These are phyloP conservation scores for Leptosomus discolor DNA, from an alignment of 2,113 vertebrate species.

Conservation along the genomic window DNA sequence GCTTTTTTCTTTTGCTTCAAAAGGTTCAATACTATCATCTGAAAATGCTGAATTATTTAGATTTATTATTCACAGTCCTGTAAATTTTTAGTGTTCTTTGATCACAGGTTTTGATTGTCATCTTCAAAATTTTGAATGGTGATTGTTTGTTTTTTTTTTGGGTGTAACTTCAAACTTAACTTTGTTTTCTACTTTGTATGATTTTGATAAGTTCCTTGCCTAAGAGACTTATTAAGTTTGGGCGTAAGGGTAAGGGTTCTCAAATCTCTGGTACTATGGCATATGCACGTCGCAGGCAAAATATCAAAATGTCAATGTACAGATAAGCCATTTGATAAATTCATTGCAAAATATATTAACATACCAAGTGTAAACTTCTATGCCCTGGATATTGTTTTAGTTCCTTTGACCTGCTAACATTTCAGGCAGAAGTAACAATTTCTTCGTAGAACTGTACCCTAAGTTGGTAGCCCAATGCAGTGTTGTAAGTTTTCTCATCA, in stretches of 20 bases:
- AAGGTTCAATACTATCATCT: not conserved
- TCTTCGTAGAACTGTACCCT: not conserved
- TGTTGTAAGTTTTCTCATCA: accelerated
- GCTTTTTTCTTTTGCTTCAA: not conserved
- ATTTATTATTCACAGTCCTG: not conserved
- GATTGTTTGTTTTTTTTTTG: not conserved
- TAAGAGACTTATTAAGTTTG: not conserved
- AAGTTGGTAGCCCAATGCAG: not conserved
- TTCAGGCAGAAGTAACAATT: not conserved
- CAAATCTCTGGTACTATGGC: not conserved
- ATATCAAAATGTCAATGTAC: not conserved
- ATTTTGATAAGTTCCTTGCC: not conserved
- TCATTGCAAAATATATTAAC: not conserved
- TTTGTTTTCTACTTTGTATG: not conserved
- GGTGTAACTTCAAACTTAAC: not conserved
- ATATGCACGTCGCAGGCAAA: not conserved
- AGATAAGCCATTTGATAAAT: not conserved
- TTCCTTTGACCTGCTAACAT: not conserved
- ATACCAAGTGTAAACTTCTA: not conserved
- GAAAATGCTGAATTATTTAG: not conserved
- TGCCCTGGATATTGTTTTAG: not conserved
- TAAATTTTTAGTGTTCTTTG: not conserved
- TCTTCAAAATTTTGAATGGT: not conserved
- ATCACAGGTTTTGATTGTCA: not conserved
- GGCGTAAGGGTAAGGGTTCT: not conserved